phyloP scores from a whole-genome alignment of 2,888 invertebrate species.

The Mimumesa dahlbomi region DNA sequence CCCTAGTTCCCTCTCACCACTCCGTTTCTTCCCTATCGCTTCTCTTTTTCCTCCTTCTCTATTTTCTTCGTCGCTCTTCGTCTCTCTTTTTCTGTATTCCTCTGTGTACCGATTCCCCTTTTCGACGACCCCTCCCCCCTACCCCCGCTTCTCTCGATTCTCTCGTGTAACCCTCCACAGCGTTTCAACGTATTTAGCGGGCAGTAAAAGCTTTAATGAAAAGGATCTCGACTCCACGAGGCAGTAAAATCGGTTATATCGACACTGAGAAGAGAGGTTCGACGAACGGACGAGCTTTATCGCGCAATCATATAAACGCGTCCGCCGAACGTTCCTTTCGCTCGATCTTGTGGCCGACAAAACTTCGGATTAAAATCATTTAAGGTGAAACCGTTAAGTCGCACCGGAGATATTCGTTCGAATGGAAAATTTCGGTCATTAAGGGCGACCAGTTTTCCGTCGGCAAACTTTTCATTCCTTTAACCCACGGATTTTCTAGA shows the following conservation, averaged over 20 bases:
- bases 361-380: slow-evolving; percentile 31
- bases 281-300: slow-evolving; percentile 54
- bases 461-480: no score
- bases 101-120: neutral
- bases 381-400: no score
- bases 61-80: neutral
- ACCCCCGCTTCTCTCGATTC: slow-evolving; percentile 1
- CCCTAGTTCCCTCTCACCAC: neutral
- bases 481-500: no score
- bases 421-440: no score
- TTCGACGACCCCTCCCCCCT: slow-evolving; percentile 7
- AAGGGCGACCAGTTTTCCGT: no score
- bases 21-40: neutral
- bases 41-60: neutral
- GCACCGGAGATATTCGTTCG: no score
- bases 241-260: slow-evolving; percentile 67
- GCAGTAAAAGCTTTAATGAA: slow-evolving; percentile 73
- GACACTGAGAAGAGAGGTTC: slow-evolving; percentile 36
- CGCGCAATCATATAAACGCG: slow-evolving; percentile 52
- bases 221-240: slow-evolving; percentile 63
- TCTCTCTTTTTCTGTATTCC: neutral
- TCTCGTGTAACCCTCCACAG: slow-evolving; percentile 23
- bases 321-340: slow-evolving; percentile 16
- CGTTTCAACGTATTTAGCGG: slow-evolving; percentile 70
- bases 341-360: slow-evolving; percentile 20